phyloP scores from a whole-genome alignment of 2,888 invertebrate genomes.

The Chouioia cunea region DNA sequence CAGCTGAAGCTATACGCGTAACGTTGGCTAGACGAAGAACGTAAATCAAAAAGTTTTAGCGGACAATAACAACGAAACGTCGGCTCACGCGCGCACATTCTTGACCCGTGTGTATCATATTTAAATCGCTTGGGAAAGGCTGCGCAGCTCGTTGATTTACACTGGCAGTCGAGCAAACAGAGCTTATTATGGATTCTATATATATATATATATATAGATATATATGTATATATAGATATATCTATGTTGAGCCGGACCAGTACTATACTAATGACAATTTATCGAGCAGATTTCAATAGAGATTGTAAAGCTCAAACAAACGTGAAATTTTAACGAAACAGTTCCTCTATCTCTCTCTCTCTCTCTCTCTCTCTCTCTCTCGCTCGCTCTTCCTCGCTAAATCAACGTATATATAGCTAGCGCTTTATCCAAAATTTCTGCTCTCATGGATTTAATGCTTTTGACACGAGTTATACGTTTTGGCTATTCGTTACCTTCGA shows the following conservation, averaged over 20 bases:
- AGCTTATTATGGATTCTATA: conserved; percentile 37
- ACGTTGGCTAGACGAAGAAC: neutral
- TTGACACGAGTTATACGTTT: neutral
- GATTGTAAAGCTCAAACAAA: conserved; percentile 32
- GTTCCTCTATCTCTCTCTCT: too few relatives aligned
- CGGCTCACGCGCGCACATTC: too few relatives aligned
- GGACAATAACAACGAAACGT: conserved; percentile 10
- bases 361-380: too few relatives aligned
- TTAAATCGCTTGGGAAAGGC: conserved; percentile 20
- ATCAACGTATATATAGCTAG: conserved; percentile 17
- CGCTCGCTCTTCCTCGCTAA: conserved; percentile 5
- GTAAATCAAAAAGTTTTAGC: conserved; percentile 14
- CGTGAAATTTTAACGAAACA: conserved; percentile 27
- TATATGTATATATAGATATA: too few relatives aligned
- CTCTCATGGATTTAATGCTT: neutral
- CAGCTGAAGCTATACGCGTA: neutral
- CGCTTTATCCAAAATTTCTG: neutral
- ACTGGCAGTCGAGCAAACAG: conserved; percentile 15
- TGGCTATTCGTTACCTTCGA: neutral
- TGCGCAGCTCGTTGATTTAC: conserved; percentile 24
- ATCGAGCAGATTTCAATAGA: conserved; percentile 33
- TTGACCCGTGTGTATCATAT: conserved; percentile 5
- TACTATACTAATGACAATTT: conserved; percentile 33
- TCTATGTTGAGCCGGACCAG: neutral
- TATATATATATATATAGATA: too few relatives aligned